These are phyloP conservation scores for Chelon auratus DNA, from an alignment of 2,797 vertebrate species.

Conservation along the genomic window DNA sequence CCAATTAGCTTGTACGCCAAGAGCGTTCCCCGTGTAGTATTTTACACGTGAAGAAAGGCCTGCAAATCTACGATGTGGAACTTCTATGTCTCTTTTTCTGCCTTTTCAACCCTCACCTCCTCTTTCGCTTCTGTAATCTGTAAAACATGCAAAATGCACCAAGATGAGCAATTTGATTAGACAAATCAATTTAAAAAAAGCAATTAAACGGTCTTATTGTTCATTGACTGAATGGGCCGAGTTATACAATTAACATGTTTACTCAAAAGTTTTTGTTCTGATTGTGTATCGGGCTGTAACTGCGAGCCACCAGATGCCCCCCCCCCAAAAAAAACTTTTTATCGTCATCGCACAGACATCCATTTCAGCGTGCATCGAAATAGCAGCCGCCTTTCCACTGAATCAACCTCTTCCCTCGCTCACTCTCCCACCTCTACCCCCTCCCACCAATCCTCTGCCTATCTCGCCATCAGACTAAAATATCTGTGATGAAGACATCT, in stretches of 20 bases:
- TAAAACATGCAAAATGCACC: slow-evolving; percentile 34
- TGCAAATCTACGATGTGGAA: slow-evolving; percentile 30
- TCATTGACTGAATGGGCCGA: slow-evolving; percentile 9
- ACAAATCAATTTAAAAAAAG: slow-evolving; percentile 46
- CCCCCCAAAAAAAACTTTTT: slow-evolving; percentile 42
- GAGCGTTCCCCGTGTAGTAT: slow-evolving; percentile 32
- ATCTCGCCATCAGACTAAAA: slow-evolving; percentile 78
- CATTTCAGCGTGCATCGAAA: slow-evolving; percentile 48
- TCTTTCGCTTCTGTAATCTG: slow-evolving; percentile 22
- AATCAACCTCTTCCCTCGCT: slow-evolving; percentile 39
- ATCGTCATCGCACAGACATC: slow-evolving; percentile 41
- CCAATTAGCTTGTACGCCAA: slow-evolving; percentile 73
- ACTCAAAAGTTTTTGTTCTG: slow-evolving; percentile 36
- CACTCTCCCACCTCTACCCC: slow-evolving; percentile 26
- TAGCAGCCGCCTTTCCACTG: slow-evolving; percentile 43
- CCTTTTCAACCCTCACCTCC: background rate
- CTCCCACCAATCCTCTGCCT: slow-evolving; percentile 65
- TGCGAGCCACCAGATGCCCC: slow-evolving; percentile 17
- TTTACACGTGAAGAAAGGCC: slow-evolving; percentile 39
- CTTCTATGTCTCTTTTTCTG: background rate
- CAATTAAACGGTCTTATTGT: slow-evolving; percentile 44
- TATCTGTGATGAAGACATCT: slow-evolving; percentile 81
- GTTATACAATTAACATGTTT: slow-evolving; percentile 27
- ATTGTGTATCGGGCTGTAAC: slow-evolving; percentile 33
- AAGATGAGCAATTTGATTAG: slow-evolving; percentile 56